Percentiles rank a stretch among this genome's conserved stretches.
Evolutionary conservation across 2,113 vertebrate genomes (phyloP).

Genomic region (Willisornis vidua): DNA sequence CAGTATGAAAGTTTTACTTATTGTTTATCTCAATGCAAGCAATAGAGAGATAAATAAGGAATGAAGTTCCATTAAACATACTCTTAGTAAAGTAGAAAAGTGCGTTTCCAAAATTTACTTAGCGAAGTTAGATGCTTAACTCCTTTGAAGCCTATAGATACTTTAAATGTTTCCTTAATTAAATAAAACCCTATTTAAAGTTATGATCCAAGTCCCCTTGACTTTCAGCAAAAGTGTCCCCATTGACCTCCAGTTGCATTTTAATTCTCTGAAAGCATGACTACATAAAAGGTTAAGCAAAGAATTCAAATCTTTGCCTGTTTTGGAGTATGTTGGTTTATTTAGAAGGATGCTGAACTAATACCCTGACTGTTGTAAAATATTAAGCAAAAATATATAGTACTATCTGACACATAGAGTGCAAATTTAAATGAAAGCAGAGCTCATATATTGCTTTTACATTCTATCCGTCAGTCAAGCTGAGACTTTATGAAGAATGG

Average conservation of each 20-base stretch:
- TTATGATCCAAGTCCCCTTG: background rate
- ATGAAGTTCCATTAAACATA: background rate
- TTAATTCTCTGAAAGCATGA: background rate
- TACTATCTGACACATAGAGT: slow-evolving; percentile 37
- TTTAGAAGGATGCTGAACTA: slow-evolving; percentile 10
- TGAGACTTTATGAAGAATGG: slow-evolving; percentile 68
- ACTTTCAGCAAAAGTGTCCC: background rate
- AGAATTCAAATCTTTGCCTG: background rate
- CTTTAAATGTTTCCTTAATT: background rate
- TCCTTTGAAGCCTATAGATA: background rate
- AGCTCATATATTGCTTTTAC: slow-evolving; percentile 70
- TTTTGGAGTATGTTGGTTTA: slow-evolving; percentile 4
- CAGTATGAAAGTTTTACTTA: background rate
- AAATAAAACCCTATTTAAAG: background rate
- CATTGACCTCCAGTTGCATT: background rate
- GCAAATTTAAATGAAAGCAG: slow-evolving; percentile 71
- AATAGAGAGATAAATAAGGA: background rate
- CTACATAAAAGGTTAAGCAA: slow-evolving; percentile 21
- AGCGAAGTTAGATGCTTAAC: background rate
- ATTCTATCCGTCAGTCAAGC: slow-evolving; percentile 71
- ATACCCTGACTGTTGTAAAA: slow-evolving; percentile 54
- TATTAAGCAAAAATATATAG: slow-evolving; percentile 63
- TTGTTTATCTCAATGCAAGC: background rate
- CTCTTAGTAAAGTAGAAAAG: background rate
- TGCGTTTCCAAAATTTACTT: background rate